These are phyloP conservation scores for Lamellibrachia satsuma DNA, from an alignment of 2,888 invertebrate species.

Conservation along the genomic window DNA sequence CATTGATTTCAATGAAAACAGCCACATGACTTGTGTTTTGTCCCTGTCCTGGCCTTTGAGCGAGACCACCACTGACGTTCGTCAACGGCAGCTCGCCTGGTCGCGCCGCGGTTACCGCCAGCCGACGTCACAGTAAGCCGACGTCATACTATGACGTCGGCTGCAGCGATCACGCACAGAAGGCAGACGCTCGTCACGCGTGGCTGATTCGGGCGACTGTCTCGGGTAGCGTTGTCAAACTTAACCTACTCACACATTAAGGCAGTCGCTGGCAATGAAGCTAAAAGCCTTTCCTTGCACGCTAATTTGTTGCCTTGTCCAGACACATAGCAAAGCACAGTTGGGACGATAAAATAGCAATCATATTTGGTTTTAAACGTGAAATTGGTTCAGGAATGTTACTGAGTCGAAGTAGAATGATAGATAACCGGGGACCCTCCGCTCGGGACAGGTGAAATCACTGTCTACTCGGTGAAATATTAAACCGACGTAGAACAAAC, in stretches of 20 bases:
- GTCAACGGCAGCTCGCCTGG: not conserved
- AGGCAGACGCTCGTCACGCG: not conserved
- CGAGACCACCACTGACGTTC: not conserved
- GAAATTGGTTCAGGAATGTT: not conserved
- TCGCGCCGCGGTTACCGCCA: not conserved
- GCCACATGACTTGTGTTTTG: not conserved
- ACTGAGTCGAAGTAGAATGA: not conserved
- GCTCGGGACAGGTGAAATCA: not conserved
- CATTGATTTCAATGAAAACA: too few species aligned
- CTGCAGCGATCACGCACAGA: not conserved
- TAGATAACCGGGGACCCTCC: not conserved
- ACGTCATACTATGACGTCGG: not conserved
- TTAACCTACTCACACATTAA: not conserved
- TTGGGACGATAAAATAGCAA: not conserved
- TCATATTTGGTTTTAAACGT: not conserved
- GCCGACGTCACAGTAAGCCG: not conserved
- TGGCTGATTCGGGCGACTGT: not conserved
- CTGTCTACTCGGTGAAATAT: conserved; percentile 9
- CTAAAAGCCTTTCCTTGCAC: conserved; percentile 3
- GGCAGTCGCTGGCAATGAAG: not conserved
- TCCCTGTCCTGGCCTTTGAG: not conserved
- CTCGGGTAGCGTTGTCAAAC: not conserved
- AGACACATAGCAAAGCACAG: not conserved
- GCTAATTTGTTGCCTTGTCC: not conserved
- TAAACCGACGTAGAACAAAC: not conserved